These are phyloP conservation scores for Motacilla tschutschensis DNA, from an alignment of 2,113 vertebrate genomes.

Conservation along the genomic window DNA sequence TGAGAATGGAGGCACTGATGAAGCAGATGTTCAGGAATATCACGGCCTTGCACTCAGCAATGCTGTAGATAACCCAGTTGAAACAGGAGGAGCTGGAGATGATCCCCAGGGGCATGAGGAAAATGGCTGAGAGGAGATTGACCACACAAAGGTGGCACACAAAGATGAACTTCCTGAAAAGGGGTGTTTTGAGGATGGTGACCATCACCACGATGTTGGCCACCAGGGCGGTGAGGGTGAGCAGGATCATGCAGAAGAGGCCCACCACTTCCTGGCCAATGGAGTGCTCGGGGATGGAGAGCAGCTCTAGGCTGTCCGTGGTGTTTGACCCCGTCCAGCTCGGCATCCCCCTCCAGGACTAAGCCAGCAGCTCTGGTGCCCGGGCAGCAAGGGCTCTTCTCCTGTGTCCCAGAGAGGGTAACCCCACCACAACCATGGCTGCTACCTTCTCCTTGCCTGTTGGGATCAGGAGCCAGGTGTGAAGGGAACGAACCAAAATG, in stretches of 20 bases:
- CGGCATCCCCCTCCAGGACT: slow-evolving; percentile 40
- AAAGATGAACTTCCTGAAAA: slow-evolving; percentile 86
- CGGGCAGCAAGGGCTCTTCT: not conserved
- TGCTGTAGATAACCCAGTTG: slow-evolving; percentile 77
- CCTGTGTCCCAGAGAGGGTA: not conserved
- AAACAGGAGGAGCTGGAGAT: slow-evolving; percentile 84
- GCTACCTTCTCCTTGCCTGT: slow-evolving; percentile 10
- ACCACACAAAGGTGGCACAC: slow-evolving; percentile 89
- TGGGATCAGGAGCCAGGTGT: not conserved
- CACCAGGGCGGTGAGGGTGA: slow-evolving; percentile 82
- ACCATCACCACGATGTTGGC: slow-evolving; percentile 85
- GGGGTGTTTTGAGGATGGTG: slow-evolving; percentile 84
- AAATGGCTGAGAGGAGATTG: slow-evolving; percentile 86
- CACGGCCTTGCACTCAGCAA: slow-evolving; percentile 80
- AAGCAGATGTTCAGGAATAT: slow-evolving; percentile 86
- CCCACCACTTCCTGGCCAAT: slow-evolving; percentile 73
- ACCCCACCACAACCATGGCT: not conserved
- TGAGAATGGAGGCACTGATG: slow-evolving; percentile 88
- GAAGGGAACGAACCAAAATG: not conserved
- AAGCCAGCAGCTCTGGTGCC: not conserved
- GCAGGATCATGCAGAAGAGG: slow-evolving; percentile 82
- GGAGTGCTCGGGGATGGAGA: slow-evolving; percentile 54
- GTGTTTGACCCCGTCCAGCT: slow-evolving; percentile 40
- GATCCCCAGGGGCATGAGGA: slow-evolving; percentile 90
- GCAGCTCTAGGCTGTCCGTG: slow-evolving; percentile 48